phyloP scores from a whole-genome alignment of 2,797 vertebrate species.

The Nyctalus aviator region DNA sequence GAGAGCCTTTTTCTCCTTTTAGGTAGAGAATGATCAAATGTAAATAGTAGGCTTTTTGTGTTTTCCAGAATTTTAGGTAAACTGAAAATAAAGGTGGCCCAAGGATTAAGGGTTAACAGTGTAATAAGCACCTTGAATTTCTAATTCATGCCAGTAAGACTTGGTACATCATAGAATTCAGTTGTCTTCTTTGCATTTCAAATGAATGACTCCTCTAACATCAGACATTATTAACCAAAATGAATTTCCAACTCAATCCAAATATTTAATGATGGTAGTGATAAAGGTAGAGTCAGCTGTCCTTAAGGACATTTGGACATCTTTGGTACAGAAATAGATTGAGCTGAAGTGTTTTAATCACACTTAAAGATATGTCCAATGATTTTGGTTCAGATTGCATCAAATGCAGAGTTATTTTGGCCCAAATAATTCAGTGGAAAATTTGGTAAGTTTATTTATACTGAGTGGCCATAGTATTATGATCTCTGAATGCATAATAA shows the following conservation, averaged over 20 bases:
- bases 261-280: conserved; percentile 18
- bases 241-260: conserved; percentile 47
- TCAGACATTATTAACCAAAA: conserved; percentile 41
- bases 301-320: background rate
- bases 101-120: conserved; percentile 9
- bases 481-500: too few relatives aligned
- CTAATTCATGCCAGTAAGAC: conserved; percentile 7
- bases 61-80: conserved; percentile 32
- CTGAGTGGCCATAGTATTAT: too few relatives aligned
- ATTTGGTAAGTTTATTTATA: background rate
- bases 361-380: conserved; percentile 1
- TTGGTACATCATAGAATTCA: background rate
- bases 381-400: conserved; percentile 7
- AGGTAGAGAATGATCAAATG: background rate
- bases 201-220: conserved; percentile 38
- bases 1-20: background rate
- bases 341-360: conserved; percentile 55
- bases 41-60: background rate
- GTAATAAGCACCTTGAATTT: background rate
- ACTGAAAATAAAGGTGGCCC: conserved; percentile 11
- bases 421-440: conserved; percentile 40
- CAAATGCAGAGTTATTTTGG: conserved; percentile 20
- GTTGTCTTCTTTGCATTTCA: conserved; percentile 5
- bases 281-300: conserved; percentile 33
- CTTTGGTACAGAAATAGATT: background rate